A percentile compares a stretch with the other conserved stretches of the same genome.
phyloP scores from a whole-genome alignment of 2,888 invertebrate genomes.

The Philhelius pedissequus region DNA sequence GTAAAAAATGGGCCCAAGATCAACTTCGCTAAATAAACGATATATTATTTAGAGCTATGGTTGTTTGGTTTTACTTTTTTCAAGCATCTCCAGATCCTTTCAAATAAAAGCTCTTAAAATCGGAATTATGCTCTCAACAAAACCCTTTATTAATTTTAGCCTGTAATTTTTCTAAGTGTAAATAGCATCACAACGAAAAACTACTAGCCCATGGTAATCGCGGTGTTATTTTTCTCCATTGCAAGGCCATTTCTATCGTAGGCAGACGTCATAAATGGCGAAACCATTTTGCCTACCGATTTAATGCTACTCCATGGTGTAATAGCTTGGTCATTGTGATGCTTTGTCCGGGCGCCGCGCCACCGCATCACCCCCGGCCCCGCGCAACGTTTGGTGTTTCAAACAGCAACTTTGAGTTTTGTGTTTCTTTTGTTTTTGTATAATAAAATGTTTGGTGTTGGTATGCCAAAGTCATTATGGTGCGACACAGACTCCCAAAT shows the following conservation, averaged over 20 bases:
- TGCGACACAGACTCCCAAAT: conserved; percentile 50
- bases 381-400: not conserved
- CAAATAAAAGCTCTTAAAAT: no score
- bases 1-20: no score
- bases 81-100: no score
- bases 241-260: conserved; percentile 36
- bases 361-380: no score
- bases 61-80: no score
- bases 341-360: not conserved
- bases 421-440: not conserved
- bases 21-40: no score
- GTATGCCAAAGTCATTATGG: conserved; percentile 34
- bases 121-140: no score
- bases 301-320: not conserved
- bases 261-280: conserved; percentile 56
- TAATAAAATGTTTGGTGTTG: conserved; percentile 51
- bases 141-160: not conserved
- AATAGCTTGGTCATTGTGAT: not conserved
- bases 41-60: no score
- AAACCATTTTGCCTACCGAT: conserved; percentile 46
- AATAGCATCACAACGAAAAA: not conserved
- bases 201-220: conserved; percentile 29
- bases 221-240: conserved; percentile 47
- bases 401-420: not conserved
- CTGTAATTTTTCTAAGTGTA: not conserved